A percentile compares a stretch with the other conserved stretches of the same genome.
Conservation (phyloP, 2,113 vertebrate genomes). For the Gnathonemus echidnorhynchus region DNA sequence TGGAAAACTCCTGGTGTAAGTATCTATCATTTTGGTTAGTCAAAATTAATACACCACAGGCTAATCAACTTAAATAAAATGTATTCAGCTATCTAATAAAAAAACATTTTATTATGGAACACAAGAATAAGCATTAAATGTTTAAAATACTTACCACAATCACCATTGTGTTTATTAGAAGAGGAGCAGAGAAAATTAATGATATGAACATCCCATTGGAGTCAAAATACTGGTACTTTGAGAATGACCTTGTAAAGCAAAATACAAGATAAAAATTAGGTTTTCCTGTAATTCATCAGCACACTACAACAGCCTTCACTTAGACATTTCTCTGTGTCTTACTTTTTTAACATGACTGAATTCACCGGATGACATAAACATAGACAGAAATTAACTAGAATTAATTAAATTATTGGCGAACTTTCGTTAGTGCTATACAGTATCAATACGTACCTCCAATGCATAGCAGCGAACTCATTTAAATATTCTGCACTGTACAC, state of each 20-base stretch:
- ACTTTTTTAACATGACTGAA: not conserved
- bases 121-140: not conserved
- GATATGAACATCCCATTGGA: conserved; percentile 97
- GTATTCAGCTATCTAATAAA: not conserved
- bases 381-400: not conserved
- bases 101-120: not conserved
- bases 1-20: conserved; percentile 14
- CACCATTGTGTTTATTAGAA: conserved; percentile 77
- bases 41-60: not conserved
- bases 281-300: not conserved
- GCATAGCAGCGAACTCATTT: conserved; percentile 87
- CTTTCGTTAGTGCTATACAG: not conserved
- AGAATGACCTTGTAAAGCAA: conserved; percentile 67
- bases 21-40: not conserved
- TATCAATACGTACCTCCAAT: conserved; percentile 74
- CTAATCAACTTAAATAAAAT: not conserved
- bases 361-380: not conserved
- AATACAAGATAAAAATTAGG: conserved; percentile 18
- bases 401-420: not conserved
- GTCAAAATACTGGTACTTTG: conserved; percentile 91
- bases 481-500: conserved; percentile 85
- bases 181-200: conserved; percentile 76
- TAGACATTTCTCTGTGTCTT: not conserved
- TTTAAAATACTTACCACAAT: conserved; percentile 75
- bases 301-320: not conserved